Evolutionary conservation across 2,797 vertebrate species (phyloP).

Genomic region (Tamandua tetradactyla): DNA sequence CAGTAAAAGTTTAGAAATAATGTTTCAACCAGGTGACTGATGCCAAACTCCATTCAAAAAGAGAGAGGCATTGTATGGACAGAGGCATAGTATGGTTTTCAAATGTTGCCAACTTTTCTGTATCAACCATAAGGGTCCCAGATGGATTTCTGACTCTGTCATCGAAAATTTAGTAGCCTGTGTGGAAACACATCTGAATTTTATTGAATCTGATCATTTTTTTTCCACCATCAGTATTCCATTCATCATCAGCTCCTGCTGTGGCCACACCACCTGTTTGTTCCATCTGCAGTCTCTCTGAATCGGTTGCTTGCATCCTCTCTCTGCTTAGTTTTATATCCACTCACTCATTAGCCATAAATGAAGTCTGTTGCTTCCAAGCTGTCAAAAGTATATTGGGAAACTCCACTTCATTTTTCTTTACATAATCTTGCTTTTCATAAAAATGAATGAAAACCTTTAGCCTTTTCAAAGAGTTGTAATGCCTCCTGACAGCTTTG

Average conservation of each 20-base stretch:
- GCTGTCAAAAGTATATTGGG: constrained; percentile 39
- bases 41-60: constrained; percentile 68
- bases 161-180: constrained; percentile 79
- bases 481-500: constrained; percentile 58
- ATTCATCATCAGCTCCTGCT: constrained; percentile 80
- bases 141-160: constrained; percentile 78
- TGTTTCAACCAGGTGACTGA: constrained; percentile 58
- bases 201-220: constrained; percentile 80
- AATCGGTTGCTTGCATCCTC: constrained; percentile 59
- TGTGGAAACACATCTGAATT: constrained; percentile 79
- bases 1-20: constrained; percentile 56
- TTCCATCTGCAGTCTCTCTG: constrained; percentile 80
- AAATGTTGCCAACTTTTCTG: constrained; percentile 70
- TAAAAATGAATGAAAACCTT: constrained; percentile 56
- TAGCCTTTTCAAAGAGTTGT: constrained; percentile 23
- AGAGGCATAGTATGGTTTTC: constrained; percentile 60
- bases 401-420: constrained; percentile 53
- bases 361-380: constrained; percentile 71
- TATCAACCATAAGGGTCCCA: constrained; percentile 74
- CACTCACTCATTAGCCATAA: constrained; percentile 60
- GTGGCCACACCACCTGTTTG: constrained; percentile 80
- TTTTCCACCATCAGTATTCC: constrained; percentile 78
- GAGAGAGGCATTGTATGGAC: constrained; percentile 32
- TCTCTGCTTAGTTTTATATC: constrained; percentile 70
- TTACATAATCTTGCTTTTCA: constrained; percentile 55